Evolutionary conservation across 2,113 vertebrate genomes (phyloP).

Genomic region (Lamprologus speciosus): DNA sequence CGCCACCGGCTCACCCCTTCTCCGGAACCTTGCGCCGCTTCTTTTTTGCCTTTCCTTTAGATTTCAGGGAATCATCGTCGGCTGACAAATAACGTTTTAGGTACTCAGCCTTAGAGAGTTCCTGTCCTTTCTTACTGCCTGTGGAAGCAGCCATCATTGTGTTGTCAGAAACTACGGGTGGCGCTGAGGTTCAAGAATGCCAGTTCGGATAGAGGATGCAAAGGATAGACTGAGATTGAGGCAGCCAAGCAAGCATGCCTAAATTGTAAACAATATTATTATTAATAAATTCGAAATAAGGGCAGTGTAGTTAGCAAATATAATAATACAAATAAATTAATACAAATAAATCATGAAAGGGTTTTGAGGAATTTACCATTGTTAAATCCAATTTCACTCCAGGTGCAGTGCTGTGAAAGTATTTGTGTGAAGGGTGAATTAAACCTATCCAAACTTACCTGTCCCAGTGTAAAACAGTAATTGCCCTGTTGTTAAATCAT

Average conservation of each 20-base stretch:
- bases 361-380: background rate
- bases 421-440: background rate
- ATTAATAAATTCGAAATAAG: background rate
- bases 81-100: conserved; percentile 72
- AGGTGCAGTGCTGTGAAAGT: background rate
- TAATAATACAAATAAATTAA: background rate
- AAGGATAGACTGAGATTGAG: background rate
- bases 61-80: conserved; percentile 40
- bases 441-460: background rate
- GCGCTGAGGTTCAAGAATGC: background rate
- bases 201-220: background rate
- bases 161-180: conserved; percentile 32
- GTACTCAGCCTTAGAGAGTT: conserved; percentile 72
- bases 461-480: background rate
- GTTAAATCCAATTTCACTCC: background rate
- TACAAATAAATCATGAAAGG: background rate
- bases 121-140: conserved; percentile 1
- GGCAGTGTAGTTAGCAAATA: background rate
- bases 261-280: background rate
- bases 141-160: conserved; percentile 61
- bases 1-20: conserved; percentile 48
- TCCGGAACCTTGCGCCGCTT: conserved; percentile 44
- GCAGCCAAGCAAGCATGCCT: background rate
- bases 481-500: background rate
- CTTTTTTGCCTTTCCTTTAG: conserved; percentile 65